Conservation (phyloP, 2,797 vertebrate genomes). For the Sebastes hopkinsi region DNA sequence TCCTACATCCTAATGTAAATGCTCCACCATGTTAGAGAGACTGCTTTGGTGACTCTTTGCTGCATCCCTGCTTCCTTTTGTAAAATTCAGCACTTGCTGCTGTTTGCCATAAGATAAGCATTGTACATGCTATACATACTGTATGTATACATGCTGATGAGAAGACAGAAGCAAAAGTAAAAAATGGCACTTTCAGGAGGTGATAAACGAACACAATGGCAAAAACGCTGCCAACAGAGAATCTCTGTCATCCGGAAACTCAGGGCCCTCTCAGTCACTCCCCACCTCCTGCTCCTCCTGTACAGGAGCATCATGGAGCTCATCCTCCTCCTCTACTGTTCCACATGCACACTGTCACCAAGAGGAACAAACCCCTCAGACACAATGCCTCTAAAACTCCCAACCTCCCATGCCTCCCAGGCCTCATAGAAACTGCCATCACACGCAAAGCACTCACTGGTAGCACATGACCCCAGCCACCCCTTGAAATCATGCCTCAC, state of each 20-base stretch:
- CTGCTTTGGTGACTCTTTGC: neutral
- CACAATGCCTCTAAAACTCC: neutral
- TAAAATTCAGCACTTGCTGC: neutral
- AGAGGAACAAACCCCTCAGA: neutral
- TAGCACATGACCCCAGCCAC: neutral
- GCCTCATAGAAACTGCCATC: neutral
- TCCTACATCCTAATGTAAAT: neutral
- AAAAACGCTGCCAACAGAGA: neutral
- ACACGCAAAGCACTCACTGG: neutral
- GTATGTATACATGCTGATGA: neutral
- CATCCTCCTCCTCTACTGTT: neutral
- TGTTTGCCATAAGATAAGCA: neutral
- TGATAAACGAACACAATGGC: neutral
- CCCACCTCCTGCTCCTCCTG: neutral
- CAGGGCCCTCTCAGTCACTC: neutral
- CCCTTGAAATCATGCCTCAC: neutral
- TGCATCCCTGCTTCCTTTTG: neutral
- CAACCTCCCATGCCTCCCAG: neutral
- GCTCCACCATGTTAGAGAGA: neutral
- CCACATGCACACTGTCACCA: neutral
- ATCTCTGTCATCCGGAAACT: neutral
- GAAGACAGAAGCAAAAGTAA: neutral
- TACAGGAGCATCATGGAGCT: neutral
- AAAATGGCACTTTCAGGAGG: neutral
- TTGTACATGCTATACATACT: neutral